These are phyloP conservation scores for Callimorpha dominula DNA, from an alignment of 2,888 invertebrate species.

Conservation along the genomic window DNA sequence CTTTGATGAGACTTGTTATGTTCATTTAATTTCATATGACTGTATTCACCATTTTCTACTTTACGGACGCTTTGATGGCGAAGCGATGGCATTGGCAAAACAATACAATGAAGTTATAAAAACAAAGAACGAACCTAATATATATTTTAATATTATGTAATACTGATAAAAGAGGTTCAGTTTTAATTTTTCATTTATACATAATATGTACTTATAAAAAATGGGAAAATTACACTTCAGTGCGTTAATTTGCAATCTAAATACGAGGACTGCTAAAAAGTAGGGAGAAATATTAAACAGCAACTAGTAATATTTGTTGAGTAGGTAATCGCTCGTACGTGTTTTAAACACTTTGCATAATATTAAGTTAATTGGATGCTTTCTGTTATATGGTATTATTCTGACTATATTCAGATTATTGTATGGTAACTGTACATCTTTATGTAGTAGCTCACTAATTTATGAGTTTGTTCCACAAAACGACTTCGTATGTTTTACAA, in stretches of 20 bases:
- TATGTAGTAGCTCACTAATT: background rate
- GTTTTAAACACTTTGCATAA: background rate
- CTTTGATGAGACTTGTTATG: background rate
- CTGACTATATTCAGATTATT: background rate
- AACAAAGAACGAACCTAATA: background rate
- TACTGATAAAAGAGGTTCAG: background rate
- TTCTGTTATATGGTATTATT: background rate
- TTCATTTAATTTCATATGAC: background rate
- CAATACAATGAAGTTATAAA: constrained; percentile 2
- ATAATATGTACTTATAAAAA: background rate
- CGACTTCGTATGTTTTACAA: constrained; percentile 1
- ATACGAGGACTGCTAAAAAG: background rate
- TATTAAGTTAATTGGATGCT: background rate
- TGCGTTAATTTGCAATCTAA: background rate
- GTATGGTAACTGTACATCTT: background rate
- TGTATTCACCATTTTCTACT: background rate
- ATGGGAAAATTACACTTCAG: background rate
- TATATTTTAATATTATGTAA: background rate
- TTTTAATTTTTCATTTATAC: background rate
- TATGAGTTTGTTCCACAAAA: background rate
- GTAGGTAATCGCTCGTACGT: background rate
- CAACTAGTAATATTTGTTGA: background rate
- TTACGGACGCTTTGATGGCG: constrained; percentile 1
- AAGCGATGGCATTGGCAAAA: constrained; percentile 6
- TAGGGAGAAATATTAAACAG: background rate